Conservation (phyloP, 2,797 vertebrate genomes). For the Oceanodroma leucorhoa region DNA sequence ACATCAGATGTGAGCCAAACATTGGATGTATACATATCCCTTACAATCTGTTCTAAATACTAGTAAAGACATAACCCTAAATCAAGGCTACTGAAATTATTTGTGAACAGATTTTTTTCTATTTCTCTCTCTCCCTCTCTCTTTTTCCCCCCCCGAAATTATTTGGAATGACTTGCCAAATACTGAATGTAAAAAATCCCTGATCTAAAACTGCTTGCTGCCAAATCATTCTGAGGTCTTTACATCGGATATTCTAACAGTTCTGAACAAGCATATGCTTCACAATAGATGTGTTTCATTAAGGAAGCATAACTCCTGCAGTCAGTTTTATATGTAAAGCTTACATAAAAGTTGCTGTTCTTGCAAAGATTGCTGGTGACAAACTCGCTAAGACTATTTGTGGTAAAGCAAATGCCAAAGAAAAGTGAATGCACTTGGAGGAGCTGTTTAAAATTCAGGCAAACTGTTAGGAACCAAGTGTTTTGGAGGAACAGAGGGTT, state of each 20-base stretch:
- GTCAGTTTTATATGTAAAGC: not conserved
- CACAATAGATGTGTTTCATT: not conserved
- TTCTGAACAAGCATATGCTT: not conserved
- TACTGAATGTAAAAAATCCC: not conserved
- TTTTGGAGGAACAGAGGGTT: not conserved
- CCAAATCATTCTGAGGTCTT: not conserved
- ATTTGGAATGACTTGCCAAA: not conserved
- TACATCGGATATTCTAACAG: not conserved
- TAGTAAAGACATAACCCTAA: not conserved
- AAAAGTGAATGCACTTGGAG: not conserved
- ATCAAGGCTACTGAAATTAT: not conserved
- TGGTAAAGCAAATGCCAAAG: constrained; percentile 2
- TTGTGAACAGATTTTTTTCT: not conserved
- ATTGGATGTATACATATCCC: not conserved
- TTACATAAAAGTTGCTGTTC: not conserved
- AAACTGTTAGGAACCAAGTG: not conserved
- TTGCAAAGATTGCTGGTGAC: not conserved
- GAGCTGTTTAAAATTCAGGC: constrained; percentile 21
- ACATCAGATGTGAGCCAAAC: not conserved
- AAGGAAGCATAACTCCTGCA: not conserved
- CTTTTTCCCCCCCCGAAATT: not conserved
- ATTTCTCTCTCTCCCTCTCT: not conserved
- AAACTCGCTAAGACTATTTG: not conserved
- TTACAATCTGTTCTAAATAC: not conserved
- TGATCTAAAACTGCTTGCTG: not conserved